Conservation (phyloP, 2,888 invertebrate genomes). For the Drosophila borealis region DNA sequence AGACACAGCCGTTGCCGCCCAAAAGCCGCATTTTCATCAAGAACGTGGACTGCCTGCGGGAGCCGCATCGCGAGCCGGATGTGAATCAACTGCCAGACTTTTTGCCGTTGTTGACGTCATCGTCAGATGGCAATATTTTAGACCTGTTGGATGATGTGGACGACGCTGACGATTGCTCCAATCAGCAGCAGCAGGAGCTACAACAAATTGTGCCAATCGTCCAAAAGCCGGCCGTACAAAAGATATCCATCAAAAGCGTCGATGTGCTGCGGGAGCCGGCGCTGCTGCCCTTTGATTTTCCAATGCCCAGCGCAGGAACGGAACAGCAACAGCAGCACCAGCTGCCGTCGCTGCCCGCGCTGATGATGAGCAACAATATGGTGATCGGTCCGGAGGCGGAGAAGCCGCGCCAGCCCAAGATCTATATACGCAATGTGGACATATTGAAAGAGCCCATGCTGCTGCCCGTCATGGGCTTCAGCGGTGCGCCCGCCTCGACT, state of each 20-base stretch:
- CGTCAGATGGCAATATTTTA: constrained; percentile 46
- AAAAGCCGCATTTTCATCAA: constrained; percentile 84
- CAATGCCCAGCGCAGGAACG: constrained; percentile 43
- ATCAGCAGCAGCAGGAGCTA: constrained; percentile 14
- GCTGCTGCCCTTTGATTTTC: constrained; percentile 75
- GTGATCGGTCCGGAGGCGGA: constrained; percentile 45
- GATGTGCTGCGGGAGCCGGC: constrained; percentile 83
- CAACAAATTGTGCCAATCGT: neutral
- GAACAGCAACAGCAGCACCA: constrained; percentile 27
- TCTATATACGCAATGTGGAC: constrained; percentile 85
- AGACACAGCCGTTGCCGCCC: constrained; percentile 31
- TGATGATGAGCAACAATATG: constrained; percentile 37
- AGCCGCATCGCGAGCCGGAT: constrained; percentile 70
- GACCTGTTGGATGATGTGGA: constrained; percentile 55
- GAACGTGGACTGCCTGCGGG: constrained; percentile 83
- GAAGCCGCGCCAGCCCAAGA: constrained; percentile 82
- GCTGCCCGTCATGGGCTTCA: constrained; percentile 66
- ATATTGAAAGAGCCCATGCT: constrained; percentile 83
- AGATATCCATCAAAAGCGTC: constrained; percentile 84
- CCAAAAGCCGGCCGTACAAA: constrained; percentile 68
- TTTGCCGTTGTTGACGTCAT: constrained; percentile 43
- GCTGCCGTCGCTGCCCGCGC: constrained; percentile 10
- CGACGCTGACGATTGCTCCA: constrained; percentile 4
- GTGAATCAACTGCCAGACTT: constrained; percentile 47
- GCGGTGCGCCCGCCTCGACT: constrained; percentile 15